These are phyloP conservation scores for Calyptommatus sinebrachiatus DNA, from an alignment of 2,113 vertebrate genomes.

Conservation along the genomic window DNA sequence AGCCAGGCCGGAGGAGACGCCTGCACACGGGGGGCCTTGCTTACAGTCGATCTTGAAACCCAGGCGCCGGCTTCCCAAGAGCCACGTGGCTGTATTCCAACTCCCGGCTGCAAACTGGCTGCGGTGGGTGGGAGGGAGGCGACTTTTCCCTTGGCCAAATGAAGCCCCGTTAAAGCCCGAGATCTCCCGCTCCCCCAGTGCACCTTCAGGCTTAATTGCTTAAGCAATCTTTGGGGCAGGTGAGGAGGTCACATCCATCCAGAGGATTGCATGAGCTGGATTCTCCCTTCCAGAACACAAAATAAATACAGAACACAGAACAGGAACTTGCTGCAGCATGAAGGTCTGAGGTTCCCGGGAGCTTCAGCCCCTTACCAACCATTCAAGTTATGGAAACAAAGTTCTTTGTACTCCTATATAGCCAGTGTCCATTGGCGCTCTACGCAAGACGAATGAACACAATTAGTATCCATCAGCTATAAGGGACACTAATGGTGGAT, in stretches of 20 bases:
- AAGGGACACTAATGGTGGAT: too few species aligned
- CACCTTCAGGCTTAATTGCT: neutral
- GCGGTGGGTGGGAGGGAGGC: accelerated
- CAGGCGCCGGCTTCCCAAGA: accelerated
- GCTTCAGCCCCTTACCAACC: neutral
- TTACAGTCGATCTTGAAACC: neutral
- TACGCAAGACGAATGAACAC: too few species aligned
- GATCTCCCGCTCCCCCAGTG: neutral
- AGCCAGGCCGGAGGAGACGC: constrained; percentile 7
- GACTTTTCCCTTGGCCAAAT: neutral
- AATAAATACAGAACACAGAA: neutral
- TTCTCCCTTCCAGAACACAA: neutral
- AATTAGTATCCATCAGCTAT: too few species aligned
- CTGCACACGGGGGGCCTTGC: neutral
- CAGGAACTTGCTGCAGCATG: neutral
- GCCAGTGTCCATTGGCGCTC: neutral
- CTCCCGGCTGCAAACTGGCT: neutral
- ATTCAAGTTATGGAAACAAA: neutral
- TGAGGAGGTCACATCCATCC: neutral
- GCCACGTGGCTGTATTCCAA: neutral
- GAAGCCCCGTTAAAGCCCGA: neutral
- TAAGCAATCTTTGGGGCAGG: neutral
- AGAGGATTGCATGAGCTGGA: neutral
- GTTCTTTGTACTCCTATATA: neutral
- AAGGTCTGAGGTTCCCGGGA: too few species aligned